Conservation (phyloP, 2,888 invertebrate species). For the Scaptomyza reducta region DNA sequence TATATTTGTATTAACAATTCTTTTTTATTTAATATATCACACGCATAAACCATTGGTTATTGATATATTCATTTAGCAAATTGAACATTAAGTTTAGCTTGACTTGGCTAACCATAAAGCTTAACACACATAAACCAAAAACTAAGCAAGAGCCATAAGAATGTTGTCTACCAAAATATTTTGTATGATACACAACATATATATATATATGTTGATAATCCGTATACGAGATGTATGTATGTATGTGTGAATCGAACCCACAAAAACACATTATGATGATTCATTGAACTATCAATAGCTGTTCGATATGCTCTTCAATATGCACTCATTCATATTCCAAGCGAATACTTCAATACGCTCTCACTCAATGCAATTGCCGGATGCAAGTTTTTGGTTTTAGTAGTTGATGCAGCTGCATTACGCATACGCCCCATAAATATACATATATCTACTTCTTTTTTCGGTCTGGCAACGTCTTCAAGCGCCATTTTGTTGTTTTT, state of each 20-base stretch:
- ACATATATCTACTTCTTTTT: not conserved
- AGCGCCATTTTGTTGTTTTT: conserved; percentile 7
- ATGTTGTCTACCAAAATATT: not conserved
- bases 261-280: conserved; percentile 41
- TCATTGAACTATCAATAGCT: conserved; percentile 47
- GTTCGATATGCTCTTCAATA: conserved; percentile 18
- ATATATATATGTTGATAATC: conserved; percentile 9
- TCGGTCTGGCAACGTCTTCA: conserved; percentile 2
- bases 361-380: not conserved
- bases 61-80: not conserved
- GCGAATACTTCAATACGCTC: conserved; percentile 14
- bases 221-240: not conserved
- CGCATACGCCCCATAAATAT: conserved; percentile 41
- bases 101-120: not conserved
- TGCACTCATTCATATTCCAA: conserved; percentile 42
- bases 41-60: no score
- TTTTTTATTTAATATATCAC: no score
- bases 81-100: not conserved
- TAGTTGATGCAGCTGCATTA: conserved; percentile 32
- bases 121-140: not conserved
- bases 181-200: not conserved
- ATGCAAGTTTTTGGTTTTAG: conserved; percentile 9
- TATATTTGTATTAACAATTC: no score
- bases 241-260: not conserved
- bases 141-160: not conserved